Evolutionary conservation across 2,888 invertebrate species (phyloP).

Genomic region (Melieria crassipennis): DNA sequence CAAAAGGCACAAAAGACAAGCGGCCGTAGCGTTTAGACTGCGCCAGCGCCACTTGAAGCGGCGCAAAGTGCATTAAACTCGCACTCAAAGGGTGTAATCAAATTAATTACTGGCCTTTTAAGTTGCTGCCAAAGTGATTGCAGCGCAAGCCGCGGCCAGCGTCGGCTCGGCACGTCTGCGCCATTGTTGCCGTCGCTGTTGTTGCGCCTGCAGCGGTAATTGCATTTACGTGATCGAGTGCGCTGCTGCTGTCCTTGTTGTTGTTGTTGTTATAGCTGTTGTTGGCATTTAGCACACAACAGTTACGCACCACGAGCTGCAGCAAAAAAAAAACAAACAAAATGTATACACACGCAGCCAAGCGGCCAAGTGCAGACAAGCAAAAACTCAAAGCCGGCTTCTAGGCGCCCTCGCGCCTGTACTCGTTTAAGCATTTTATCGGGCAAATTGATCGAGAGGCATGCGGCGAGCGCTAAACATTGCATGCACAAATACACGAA

Average conservation of each 20-base stretch:
- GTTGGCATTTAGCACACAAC: no score
- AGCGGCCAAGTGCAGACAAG: no score
- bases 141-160: no score
- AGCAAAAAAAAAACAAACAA: no score
- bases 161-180: no score
- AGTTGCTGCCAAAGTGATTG: constrained; percentile 2
- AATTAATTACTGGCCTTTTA: constrained; percentile 28
- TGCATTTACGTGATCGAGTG: constrained; percentile 28
- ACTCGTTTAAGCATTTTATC: neutral
- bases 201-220: constrained; percentile 6
- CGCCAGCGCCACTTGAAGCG: neutral
- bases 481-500: neutral
- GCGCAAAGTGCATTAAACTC: constrained; percentile 31
- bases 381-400: constrained; percentile 11
- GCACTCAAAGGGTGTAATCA: constrained; percentile 31
- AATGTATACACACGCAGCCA: no score
- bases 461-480: neutral
- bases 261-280: no score
- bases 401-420: constrained; percentile 2
- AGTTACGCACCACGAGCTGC: no score
- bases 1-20: neutral
- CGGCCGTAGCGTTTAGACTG: neutral
- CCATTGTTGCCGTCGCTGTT: no score
- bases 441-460: neutral
- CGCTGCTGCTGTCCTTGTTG: neutral